These are phyloP conservation scores for Chromoteleia sp. DNA, from an alignment of 2,888 invertebrate genomes.

Conservation along the genomic window DNA sequence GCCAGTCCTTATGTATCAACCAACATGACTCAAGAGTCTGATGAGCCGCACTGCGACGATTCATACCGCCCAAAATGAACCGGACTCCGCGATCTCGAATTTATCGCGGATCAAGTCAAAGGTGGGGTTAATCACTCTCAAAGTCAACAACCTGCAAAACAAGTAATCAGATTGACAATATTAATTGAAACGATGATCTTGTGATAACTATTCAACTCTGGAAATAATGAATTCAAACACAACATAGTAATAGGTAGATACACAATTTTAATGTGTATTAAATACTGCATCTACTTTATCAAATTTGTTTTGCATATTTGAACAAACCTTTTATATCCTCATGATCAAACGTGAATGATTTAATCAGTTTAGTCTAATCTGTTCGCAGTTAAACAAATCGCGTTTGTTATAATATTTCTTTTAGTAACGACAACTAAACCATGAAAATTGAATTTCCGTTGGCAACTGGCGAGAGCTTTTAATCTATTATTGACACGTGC, in stretches of 20 bases:
- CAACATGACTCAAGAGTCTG: slow-evolving; percentile 59
- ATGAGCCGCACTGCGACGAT: slow-evolving; percentile 63
- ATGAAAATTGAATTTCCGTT: not conserved
- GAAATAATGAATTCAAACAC: too few species aligned
- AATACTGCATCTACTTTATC: too few species aligned
- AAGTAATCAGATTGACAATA: too few species aligned
- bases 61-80: slow-evolving; percentile 36
- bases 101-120: slow-evolving; percentile 42
- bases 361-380: too few species aligned
- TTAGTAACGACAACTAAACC: not conserved
- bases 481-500: slow-evolving; percentile 14
- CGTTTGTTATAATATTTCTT: slow-evolving; percentile 3
- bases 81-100: slow-evolving; percentile 48
- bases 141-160: slow-evolving; percentile 20
- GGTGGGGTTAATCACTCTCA: not conserved
- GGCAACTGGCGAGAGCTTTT: not conserved
- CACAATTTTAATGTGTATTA: too few species aligned
- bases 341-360: too few species aligned
- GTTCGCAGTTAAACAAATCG: too few species aligned
- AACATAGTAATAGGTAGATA: too few species aligned
- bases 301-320: too few species aligned
- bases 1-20: slow-evolving; percentile 64
- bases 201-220: too few species aligned
- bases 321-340: too few species aligned
- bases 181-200: too few species aligned